Percentiles rank a stretch among this genome's conserved stretches.
Conservation (phyloP, 2,888 invertebrate genomes). For the Pandemis cinnamomeana region DNA sequence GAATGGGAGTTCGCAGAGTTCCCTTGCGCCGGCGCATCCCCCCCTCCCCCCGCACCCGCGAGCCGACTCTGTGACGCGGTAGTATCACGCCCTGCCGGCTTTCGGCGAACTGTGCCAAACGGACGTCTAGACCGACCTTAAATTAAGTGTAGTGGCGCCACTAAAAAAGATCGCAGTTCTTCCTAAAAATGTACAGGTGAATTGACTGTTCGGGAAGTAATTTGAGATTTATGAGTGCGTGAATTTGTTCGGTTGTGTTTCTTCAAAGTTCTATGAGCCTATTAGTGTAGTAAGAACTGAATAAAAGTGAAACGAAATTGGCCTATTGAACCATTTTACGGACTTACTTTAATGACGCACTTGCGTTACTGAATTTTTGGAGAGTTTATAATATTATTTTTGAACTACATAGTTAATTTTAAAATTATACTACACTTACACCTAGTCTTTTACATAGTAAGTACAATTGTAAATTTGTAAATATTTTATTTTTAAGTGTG, state of each 20-base stretch:
- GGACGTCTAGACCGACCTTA: constrained; percentile 73
- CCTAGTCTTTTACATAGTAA: constrained; percentile 76
- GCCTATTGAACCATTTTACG: constrained; percentile 47
- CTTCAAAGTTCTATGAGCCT: constrained; percentile 19
- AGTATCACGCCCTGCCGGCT: constrained; percentile 82
- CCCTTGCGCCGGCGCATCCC: constrained; percentile 67
- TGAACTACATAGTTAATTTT: constrained; percentile 48
- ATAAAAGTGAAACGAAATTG: constrained; percentile 45
- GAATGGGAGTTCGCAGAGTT: constrained; percentile 59
- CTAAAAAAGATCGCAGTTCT: constrained; percentile 66
- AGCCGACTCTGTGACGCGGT: constrained; percentile 79
- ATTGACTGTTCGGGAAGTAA: constrained; percentile 39
- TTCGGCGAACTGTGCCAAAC: constrained; percentile 84
- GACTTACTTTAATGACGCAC: constrained; percentile 47
- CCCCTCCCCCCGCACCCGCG: constrained; percentile 76
- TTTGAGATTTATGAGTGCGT: constrained; percentile 38
- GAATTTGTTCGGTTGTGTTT: constrained; percentile 18
- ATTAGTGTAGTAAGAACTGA: constrained; percentile 16
- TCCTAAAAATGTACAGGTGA: constrained; percentile 58
- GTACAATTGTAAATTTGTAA: constrained; percentile 70
- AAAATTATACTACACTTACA: constrained; percentile 57
- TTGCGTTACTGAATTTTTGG: constrained; percentile 48
- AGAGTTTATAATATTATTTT: constrained; percentile 51
- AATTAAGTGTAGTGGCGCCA: constrained; percentile 64
- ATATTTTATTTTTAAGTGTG: constrained; percentile 53